Base-by-base conservation (phyloP, 92 coral and sea anemone genomes). In the Galaxea fascicularis region DNA sequence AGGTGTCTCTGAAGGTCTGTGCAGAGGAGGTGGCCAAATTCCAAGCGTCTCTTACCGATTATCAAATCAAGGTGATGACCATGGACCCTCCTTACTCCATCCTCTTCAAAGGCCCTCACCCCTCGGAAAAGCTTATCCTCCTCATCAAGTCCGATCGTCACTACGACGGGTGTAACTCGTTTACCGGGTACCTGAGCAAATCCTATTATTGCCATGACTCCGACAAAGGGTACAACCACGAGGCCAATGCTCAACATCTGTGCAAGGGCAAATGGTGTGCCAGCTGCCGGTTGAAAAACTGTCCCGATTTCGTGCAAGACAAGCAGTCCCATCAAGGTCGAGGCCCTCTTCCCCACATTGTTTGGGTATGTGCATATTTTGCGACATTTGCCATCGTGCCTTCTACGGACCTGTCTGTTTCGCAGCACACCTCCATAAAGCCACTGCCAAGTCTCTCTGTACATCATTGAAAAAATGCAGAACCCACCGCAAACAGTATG, bases 191-290 rank as follows among this genome's bases (percentile, higher is more conserved):
- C 18, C 47, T 68, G 31, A 4, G 1, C 47, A 28, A 13, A 18
- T 68, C 74, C 1, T 68, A 68, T 20, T 68, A 30, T 27, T 68
- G 74, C 16, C 49, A 68, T 49, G 74, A 68, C 21, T 68, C 49
- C 74, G 22, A 68, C 26, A 66, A 20, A 11, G 74, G 74, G 49
- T 41, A 27, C 49, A 27, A 68, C 8, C 12, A 27, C 74, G 52
- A 30, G 4, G 52, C 28, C 7, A 6, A 22, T n/a, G 7, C 5
- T 11, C 10, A 27, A 10, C 71, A 65, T n/a, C 30, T 30, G 31
- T 65, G 28, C 20, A n/a, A 65, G 8, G 71, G 71, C 31, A 8
- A n/a, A 4, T 17, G 28, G 4, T 65, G 71, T 65, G 14, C 71
- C 20, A 4, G 35, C 39, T 65, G 71, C 22, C 39, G 7, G 22